Percentiles rank a stretch among this genome's conserved stretches.
Evolutionary conservation across 2,113 vertebrate genomes (phyloP).

Genomic region (Heterocephalus glaber): DNA sequence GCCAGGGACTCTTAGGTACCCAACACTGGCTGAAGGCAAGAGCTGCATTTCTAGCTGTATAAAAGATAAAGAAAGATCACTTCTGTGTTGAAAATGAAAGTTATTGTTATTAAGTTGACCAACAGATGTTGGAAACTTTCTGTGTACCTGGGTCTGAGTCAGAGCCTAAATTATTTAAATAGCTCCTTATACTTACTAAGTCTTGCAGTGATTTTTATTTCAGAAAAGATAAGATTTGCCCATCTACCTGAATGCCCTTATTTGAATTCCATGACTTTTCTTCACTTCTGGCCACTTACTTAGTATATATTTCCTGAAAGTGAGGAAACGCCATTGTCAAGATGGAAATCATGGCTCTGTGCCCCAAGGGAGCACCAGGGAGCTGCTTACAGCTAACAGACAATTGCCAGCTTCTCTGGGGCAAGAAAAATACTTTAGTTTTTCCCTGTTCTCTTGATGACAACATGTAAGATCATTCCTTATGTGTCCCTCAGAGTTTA

Average conservation of each 20-base stretch:
- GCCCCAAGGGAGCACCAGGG: conserved; percentile 20
- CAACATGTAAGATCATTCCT: not conserved
- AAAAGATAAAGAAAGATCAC: not conserved
- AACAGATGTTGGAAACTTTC: conserved; percentile 1
- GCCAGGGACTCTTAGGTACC: not conserved
- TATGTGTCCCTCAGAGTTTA: not conserved
- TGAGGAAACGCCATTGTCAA: not conserved
- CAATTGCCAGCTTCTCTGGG: conserved; percentile 56
- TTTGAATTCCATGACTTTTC: conserved; percentile 42
- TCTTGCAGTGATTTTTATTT: not conserved
- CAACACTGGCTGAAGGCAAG: not conserved
- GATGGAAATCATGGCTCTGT: conserved; percentile 56
- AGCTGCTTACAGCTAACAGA: conserved; percentile 49
- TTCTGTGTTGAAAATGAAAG: not conserved
- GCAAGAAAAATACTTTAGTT: conserved; percentile 40
- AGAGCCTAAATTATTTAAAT: not conserved
- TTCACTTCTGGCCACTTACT: conserved; percentile 21
- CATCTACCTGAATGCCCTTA: not conserved
- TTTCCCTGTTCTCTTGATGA: not conserved
- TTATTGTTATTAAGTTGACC: not conserved
- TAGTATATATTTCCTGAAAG: conserved; percentile 40
- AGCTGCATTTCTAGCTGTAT: not conserved
- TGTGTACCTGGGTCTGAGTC: not conserved
- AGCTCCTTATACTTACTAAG: not conserved
- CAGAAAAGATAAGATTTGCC: not conserved